Evolutionary conservation across 2,888 invertebrate genomes (phyloP).

Genomic region (Ormyrus rosae): DNA sequence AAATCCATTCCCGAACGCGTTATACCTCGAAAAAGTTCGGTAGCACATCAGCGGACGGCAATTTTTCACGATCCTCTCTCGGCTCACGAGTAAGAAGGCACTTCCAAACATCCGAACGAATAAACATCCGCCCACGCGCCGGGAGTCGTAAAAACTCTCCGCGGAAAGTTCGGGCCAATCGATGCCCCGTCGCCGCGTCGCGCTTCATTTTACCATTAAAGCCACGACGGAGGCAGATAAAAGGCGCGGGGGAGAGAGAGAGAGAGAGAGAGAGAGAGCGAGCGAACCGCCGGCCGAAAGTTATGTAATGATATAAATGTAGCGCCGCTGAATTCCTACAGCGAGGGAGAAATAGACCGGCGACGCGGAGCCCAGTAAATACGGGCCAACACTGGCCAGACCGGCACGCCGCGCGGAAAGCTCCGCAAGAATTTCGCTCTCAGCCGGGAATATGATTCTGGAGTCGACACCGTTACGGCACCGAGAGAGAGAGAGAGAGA

Average conservation of each 20-base stretch:
- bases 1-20: no score
- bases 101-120: no score
- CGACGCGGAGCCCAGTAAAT: slow-evolving; percentile 20
- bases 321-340: slow-evolving; percentile 28
- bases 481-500: no score
- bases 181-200: no score
- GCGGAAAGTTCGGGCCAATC: no score
- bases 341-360: slow-evolving; percentile 24
- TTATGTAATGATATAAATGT: slow-evolving; percentile 40
- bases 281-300: slow-evolving; percentile 11
- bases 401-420: not conserved
- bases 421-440: not conserved
- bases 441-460: no score
- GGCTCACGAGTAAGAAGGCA: no score
- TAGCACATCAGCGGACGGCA: no score
- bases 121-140: no score
- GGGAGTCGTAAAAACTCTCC: not conserved
- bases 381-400: slow-evolving; percentile 17
- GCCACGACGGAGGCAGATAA: slow-evolving; percentile 25
- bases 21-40: no score
- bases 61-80: no score
- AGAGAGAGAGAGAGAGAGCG: slow-evolving; percentile 6
- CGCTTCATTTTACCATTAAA: not conserved
- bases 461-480: no score
- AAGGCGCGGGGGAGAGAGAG: slow-evolving; percentile 35